phyloP scores from a whole-genome alignment of 2,888 invertebrate species.

The Drosophila kokeensis region DNA sequence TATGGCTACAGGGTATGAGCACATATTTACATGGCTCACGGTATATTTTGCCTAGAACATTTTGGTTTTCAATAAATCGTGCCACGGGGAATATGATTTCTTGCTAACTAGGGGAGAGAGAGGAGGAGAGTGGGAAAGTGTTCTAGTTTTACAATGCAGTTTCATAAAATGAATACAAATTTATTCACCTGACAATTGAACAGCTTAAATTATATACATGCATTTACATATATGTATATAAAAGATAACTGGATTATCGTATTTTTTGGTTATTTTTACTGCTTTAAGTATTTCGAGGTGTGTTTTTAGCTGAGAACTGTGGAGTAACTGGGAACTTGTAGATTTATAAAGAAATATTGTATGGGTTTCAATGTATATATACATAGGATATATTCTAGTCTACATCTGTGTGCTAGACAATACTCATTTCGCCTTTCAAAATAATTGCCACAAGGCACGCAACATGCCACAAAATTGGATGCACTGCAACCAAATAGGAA shows the following conservation, averaged over 20 bases:
- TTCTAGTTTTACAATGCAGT: constrained; percentile 1
- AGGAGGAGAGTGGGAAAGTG: too few relatives aligned
- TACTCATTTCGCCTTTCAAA: constrained; percentile 5
- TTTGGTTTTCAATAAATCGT: constrained; percentile 34
- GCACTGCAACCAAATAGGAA: constrained; percentile 27
- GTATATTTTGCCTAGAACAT: constrained; percentile 8
- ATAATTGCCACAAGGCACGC: constrained; percentile 36
- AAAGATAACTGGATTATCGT: neutral
- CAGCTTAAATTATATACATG: neutral
- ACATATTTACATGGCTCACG: constrained; percentile 5
- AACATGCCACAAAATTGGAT: constrained; percentile 38
- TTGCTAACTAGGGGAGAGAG: neutral
- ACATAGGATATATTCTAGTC: constrained; percentile 15
- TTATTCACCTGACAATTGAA: neutral
- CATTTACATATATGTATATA: neutral
- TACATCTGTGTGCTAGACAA: constrained; percentile 1
- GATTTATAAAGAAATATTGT: neutral
- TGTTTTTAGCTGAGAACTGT: neutral
- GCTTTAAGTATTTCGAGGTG: neutral
- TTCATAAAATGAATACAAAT: neutral
- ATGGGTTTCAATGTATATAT: neutral
- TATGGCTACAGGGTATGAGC: constrained; percentile 19
- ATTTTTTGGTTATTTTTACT: neutral
- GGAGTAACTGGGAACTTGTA: neutral
- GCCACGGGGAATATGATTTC: constrained; percentile 15